Base-by-base conservation (phyloP, 2,888 invertebrate species). In the Drosophila histrio region DNA sequence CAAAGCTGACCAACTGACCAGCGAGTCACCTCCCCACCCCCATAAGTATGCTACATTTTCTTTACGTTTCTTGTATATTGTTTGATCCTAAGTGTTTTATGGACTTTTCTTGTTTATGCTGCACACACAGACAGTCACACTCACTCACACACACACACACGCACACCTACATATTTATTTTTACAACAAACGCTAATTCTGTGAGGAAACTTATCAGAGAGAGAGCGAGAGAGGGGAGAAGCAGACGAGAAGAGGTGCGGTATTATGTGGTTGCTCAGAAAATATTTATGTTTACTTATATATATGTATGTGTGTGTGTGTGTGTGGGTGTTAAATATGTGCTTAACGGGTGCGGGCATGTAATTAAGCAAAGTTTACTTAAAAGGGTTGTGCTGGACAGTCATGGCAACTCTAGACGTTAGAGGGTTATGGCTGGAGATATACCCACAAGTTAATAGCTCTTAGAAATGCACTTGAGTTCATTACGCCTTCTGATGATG, bases 81-180 rank as follows among this genome's bases (percentile, higher is more conserved):
- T 78, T 81, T 76, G 81, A 87, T 86, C 84, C 76, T 84, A 84
- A 84, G 84, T 84, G 84, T 84, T 84, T 88, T 84, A 84, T 84
- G 88, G 87, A 88, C 84, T 88, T 84, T 87, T 73, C 88, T 83
- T 88, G 88, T 88, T 88, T 82, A 77, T 71, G 71, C 66, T 64
- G 47, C 52, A 53, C 61, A 57, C 47, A 65, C 19, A 47, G 28
- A 73, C 30, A 39, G 32, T 41, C 46, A 43, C 30, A 53, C 24
- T 46, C 3, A 21, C 34, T 46, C 24, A 44, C 24, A 43, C 34
- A 54, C 32, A 22, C 46, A 8, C 49, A 38, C 22, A 17, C 9
- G 34, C 9, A 22, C 15, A 39, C 17, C 30, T 38, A 24, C 11
- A 38, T 59, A 75, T 76, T 73, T 74, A 62, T 58, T 52, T 63